Percentiles rank a stretch among this genome's conserved stretches.
Evolutionary conservation across 2,888 invertebrate genomes (phyloP).

Genomic region (Tolmerus cingulatus): DNA sequence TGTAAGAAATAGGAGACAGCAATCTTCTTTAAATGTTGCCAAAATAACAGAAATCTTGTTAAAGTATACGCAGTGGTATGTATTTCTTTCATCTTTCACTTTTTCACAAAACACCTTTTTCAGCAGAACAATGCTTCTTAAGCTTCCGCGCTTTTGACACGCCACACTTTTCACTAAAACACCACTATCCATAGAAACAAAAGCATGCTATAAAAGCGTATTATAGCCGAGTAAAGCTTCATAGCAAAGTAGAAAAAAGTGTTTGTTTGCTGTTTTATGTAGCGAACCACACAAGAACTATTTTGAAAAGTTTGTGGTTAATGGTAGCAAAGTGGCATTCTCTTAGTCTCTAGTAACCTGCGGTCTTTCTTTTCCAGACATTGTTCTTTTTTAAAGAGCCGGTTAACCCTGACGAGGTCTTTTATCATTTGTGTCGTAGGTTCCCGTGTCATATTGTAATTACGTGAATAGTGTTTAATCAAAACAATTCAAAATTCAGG

Average conservation of each 20-base stretch:
- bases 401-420: constrained; percentile 41
- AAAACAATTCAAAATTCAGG: not conserved
- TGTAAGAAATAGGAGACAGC: not conserved
- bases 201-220: constrained; percentile 10
- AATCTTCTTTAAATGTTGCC: not conserved
- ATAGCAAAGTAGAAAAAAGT: constrained; percentile 17
- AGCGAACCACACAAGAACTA: not conserved
- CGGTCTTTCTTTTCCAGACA: constrained; percentile 44
- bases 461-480: not conserved
- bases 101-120: not conserved
- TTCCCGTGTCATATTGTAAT: constrained; percentile 36
- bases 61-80: not conserved
- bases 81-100: not conserved
- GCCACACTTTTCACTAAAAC: not conserved
- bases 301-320: constrained; percentile 1
- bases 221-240: constrained; percentile 10
- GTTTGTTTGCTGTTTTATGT: constrained; percentile 32
- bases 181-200: not conserved
- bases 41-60: constrained; percentile 44
- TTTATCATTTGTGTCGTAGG: constrained; percentile 44
- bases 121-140: constrained; percentile 6
- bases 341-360: constrained; percentile 34
- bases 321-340: not conserved
- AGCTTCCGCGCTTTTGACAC: constrained; percentile 26
- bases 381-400: constrained; percentile 50